Evolutionary conservation across 2,888 invertebrate genomes (phyloP).

Genomic region (Ophion ellenae): DNA sequence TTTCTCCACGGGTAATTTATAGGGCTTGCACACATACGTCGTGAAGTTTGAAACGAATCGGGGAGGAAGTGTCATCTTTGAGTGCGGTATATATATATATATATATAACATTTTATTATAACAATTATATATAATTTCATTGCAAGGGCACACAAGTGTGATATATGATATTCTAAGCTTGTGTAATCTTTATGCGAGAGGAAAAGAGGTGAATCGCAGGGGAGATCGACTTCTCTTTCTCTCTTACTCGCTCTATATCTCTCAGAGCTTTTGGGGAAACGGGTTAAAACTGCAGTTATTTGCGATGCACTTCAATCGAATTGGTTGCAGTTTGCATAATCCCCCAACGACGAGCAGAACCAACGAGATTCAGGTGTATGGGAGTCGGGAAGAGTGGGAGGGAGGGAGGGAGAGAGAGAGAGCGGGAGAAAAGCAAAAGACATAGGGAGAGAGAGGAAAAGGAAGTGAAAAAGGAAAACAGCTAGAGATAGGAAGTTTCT

Average conservation of each 20-base stretch:
- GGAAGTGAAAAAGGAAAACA: not conserved
- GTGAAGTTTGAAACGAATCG: not conserved
- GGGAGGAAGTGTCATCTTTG: not conserved
- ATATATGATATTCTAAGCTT: slow-evolving; percentile 76
- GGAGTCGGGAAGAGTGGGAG: not conserved
- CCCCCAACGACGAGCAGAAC: slow-evolving; percentile 73
- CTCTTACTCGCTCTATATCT: slow-evolving; percentile 8
- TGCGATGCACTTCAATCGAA: slow-evolving; percentile 83
- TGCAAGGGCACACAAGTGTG: slow-evolving; percentile 62
- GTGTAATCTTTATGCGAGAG: slow-evolving; percentile 53
- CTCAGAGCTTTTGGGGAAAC: slow-evolving; percentile 77
- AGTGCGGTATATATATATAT: not conserved
- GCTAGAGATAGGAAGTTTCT: not conserved
- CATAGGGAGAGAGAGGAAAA: slow-evolving; percentile 29
- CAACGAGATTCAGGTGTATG: slow-evolving; percentile 30
- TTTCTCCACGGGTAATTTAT: not conserved
- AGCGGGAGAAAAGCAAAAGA: not conserved
- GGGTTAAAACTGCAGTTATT: slow-evolving; percentile 82
- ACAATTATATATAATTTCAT: slow-evolving; percentile 51
- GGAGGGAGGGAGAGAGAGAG: not conserved
- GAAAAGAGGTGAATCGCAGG: slow-evolving; percentile 4
- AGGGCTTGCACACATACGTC: not conserved
- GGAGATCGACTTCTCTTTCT: slow-evolving; percentile 46
- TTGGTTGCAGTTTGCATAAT: slow-evolving; percentile 83
- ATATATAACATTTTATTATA: no score